Conservation (phyloP, 2,888 invertebrate species). For the Lobophora halterata region DNA sequence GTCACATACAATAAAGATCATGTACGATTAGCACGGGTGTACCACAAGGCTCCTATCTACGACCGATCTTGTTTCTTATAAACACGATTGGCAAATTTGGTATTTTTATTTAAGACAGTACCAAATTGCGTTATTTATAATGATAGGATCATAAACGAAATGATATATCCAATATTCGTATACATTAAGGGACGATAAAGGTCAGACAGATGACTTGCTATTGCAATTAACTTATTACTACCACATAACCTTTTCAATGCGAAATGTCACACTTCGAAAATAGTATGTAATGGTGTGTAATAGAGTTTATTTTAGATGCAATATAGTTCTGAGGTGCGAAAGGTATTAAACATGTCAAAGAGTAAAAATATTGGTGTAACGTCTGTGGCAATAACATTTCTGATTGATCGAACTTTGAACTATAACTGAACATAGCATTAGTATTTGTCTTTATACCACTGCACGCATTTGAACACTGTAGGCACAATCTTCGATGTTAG, state of each 20-base stretch:
- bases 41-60: constrained; percentile 24
- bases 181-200: constrained; percentile 25
- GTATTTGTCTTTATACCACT: no score
- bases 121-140: no score
- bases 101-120: constrained; percentile 21
- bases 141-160: constrained; percentile 6
- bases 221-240: constrained; percentile 32
- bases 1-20: constrained; percentile 29
- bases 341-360: background rate
- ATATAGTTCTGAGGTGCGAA: background rate
- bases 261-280: constrained; percentile 28
- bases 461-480: no score
- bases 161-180: constrained; percentile 12
- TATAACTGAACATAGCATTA: no score
- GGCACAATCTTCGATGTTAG: no score
- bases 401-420: no score
- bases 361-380: constrained; percentile 7
- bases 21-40: constrained; percentile 22
- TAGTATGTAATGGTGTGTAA: background rate
- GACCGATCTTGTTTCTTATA: constrained; percentile 26
- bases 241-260: constrained; percentile 32
- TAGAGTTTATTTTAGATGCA: constrained; percentile 2
- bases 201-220: constrained; percentile 28
- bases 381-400: background rate
- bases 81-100: constrained; percentile 21